These are phyloP conservation scores for Entelurus aequoreus DNA, from an alignment of 2,113 vertebrate genomes.

Conservation along the genomic window DNA sequence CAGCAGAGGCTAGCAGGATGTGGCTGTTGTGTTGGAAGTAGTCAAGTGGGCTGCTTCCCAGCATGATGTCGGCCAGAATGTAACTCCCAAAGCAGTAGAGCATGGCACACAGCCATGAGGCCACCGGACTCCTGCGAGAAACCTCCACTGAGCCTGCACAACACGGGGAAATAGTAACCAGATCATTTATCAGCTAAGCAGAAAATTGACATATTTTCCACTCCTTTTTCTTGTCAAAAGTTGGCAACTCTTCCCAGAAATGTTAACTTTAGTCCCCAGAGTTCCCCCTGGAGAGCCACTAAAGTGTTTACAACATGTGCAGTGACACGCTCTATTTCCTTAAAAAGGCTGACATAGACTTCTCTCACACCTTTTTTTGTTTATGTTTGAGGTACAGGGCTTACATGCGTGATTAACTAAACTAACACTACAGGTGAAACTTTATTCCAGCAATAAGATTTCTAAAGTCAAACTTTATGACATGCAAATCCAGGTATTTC, in stretches of 20 bases:
- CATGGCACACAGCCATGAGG: constrained; percentile 96
- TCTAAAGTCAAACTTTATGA: too few species aligned
- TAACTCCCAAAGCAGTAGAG: constrained; percentile 97
- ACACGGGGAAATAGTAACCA: background rate
- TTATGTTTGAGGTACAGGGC: background rate
- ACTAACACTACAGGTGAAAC: too few species aligned
- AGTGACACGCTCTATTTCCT: background rate
- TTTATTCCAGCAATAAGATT: too few species aligned
- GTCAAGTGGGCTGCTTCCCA: constrained; percentile 82
- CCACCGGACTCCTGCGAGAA: constrained; percentile 85
- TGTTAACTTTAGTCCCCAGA: background rate
- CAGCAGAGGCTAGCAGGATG: constrained; percentile 86
- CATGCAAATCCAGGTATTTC: too few species aligned
- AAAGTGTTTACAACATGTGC: background rate
- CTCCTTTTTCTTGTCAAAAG: background rate
- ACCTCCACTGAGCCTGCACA: constrained; percentile 85
- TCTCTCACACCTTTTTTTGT: background rate
- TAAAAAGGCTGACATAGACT: background rate
- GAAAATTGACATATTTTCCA: background rate
- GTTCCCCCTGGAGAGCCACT: background rate
- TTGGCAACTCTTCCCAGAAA: too few species aligned
- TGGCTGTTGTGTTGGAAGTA: constrained; percentile 94
- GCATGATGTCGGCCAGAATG: constrained; percentile 88
- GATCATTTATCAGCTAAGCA: background rate
- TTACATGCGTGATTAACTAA: too few species aligned